These are phyloP conservation scores for Littorina saxatilis DNA, from an alignment of 1,140 invertebrate species.

Conservation along the genomic window DNA sequence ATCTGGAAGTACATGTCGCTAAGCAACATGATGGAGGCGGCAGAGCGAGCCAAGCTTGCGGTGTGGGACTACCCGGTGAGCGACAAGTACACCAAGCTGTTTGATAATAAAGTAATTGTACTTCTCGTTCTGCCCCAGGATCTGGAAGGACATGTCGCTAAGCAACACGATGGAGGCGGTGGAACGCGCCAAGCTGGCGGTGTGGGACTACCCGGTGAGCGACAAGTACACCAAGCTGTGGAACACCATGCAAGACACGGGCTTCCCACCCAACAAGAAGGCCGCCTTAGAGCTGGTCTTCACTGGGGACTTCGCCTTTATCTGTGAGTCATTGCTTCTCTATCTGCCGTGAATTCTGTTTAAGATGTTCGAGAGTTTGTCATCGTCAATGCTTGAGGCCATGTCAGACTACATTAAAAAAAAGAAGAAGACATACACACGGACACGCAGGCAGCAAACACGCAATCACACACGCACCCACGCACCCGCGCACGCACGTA, in stretches of 20 bases:
- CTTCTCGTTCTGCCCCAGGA: conserved; percentile 85
- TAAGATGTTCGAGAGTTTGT: no score
- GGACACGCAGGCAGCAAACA: not conserved
- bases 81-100: conserved; percentile 99
- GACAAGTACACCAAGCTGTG: conserved; percentile 99
- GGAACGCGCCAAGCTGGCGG: conserved; percentile 93
- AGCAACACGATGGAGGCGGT: conserved; percentile 93
- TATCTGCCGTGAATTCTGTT: not conserved
- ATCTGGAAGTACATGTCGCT: conserved; percentile 99
- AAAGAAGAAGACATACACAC: no score
- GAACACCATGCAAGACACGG: conserved; percentile 95
- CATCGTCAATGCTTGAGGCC: no score
- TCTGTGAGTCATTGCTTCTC: conserved; percentile 77
- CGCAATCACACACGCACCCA: not conserved
- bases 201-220: conserved; percentile 99
- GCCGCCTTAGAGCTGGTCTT: conserved; percentile 87
- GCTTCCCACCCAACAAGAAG: conserved; percentile 85
- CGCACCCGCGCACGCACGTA: not conserved
- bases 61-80: conserved; percentile 99
- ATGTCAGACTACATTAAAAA: no score
- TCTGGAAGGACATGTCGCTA: conserved; percentile 98
- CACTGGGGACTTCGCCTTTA: conserved; percentile 88
- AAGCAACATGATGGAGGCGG: conserved; percentile 91
- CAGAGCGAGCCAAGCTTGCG: conserved; percentile 93
- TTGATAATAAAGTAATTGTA: no score